phyloP scores from a whole-genome alignment of 2,888 invertebrate species.

The Heliconius ethilla region DNA sequence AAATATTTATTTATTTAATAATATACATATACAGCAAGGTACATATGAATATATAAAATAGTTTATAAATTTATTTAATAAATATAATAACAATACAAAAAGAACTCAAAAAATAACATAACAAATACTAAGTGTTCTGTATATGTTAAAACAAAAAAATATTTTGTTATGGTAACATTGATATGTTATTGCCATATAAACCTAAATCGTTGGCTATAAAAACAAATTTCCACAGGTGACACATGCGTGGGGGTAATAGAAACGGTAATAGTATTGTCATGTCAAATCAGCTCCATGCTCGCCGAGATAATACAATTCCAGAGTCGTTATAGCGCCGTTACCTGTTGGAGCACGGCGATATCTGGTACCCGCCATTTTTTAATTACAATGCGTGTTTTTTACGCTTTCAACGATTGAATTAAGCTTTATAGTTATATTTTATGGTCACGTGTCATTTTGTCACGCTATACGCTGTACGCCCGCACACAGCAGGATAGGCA shows the following conservation, averaged over 20 bases:
- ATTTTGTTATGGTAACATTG: background rate
- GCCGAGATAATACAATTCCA: constrained; percentile 22
- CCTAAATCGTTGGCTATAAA: constrained; percentile 21
- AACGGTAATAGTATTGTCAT: constrained; percentile 19
- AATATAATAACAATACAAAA: background rate
- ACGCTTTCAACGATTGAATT: background rate
- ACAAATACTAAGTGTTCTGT: too few relatives aligned
- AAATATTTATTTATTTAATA: background rate
- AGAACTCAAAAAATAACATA: background rate
- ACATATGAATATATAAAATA: background rate
- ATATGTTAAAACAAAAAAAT: background rate
- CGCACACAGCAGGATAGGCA: too few relatives aligned
- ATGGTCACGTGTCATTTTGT: background rate
- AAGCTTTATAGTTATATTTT: background rate
- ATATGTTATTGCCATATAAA: background rate
- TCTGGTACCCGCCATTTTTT: constrained; percentile 9
- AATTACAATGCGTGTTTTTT: background rate
- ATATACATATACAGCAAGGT: background rate
- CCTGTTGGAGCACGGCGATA: constrained; percentile 4
- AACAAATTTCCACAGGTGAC: constrained; percentile 1
- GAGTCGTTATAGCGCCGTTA: constrained; percentile 15
- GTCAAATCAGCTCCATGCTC: constrained; percentile 20
- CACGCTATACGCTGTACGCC: too few relatives aligned
- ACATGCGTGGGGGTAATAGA: constrained; percentile 20
- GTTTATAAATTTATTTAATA: background rate